A percentile compares a stretch with the other conserved stretches of the same genome.
Evolutionary conservation across 2,113 vertebrate species (phyloP).

Genomic region (Menura novaehollandiae): DNA sequence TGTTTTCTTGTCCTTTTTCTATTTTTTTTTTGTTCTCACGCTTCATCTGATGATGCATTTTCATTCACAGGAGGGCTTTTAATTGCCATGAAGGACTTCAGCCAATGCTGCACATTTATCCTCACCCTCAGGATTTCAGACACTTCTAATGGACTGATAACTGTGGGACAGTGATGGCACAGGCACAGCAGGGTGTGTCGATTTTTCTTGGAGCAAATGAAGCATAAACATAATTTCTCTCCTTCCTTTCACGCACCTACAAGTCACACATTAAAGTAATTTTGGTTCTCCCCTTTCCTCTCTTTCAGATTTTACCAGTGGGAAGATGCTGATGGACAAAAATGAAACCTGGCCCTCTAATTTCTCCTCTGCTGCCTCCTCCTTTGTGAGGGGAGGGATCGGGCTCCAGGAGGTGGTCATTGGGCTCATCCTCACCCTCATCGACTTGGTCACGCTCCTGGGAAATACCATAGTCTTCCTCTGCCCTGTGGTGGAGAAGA

Average conservation of each 20-base stretch:
- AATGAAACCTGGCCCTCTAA: slow-evolving; percentile 48
- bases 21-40: not conserved
- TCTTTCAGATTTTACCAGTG: not conserved
- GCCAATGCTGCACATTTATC: not conserved
- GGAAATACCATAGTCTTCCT: slow-evolving; percentile 67
- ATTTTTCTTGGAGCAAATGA: not conserved
- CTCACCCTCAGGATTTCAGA: not conserved
- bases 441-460: slow-evolving; percentile 67
- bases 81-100: not conserved
- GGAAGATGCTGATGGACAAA: slow-evolving; percentile 45
- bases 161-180: not conserved
- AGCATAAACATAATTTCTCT: not conserved
- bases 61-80: not conserved
- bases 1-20: not conserved
- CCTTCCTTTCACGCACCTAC: not conserved
- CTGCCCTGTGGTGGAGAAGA: slow-evolving; percentile 66
- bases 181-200: not conserved
- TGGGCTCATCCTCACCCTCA: slow-evolving; percentile 59
- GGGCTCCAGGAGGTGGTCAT: slow-evolving; percentile 51
- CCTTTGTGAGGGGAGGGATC: not conserved
- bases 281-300: not conserved
- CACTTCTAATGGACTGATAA: not conserved
- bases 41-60: not conserved
- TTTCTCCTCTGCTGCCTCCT: slow-evolving; percentile 34
- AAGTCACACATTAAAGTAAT: not conserved